Evolutionary conservation across 2,797 vertebrate species (phyloP).

Genomic region (Acanthornis magna): DNA sequence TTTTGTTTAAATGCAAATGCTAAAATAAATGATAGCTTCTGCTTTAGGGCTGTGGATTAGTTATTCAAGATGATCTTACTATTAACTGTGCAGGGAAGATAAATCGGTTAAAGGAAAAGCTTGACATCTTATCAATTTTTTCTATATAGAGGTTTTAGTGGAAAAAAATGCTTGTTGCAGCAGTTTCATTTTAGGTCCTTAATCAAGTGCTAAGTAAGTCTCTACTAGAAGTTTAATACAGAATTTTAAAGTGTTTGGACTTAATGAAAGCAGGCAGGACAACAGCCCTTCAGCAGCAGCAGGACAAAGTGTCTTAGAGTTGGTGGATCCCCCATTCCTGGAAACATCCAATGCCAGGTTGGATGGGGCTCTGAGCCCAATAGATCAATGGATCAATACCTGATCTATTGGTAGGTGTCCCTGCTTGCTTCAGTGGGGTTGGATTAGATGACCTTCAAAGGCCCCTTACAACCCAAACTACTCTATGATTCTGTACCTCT

Average conservation of each 20-base stretch:
- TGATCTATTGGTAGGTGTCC: background rate
- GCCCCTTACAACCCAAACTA: background rate
- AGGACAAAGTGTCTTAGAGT: background rate
- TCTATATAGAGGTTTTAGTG: conserved; percentile 34
- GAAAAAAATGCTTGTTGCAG: conserved; percentile 31
- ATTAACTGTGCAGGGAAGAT: conserved; percentile 41
- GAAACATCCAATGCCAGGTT: background rate
- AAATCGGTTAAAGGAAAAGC: conserved; percentile 30
- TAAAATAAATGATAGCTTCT: conserved; percentile 65
- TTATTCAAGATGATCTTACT: conserved; percentile 51
- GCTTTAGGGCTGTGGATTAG: background rate
- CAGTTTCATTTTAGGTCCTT: conserved; percentile 37
- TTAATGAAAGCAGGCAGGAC: background rate
- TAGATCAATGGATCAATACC: too few species aligned
- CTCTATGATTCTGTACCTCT: background rate
- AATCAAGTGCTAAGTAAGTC: background rate
- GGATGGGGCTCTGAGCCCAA: background rate
- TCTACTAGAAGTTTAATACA: background rate
- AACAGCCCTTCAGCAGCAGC: background rate
- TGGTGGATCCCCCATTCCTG: background rate
- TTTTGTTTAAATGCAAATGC: conserved; percentile 69
- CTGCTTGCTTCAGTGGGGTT: background rate
- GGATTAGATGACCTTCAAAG: background rate
- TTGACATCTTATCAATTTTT: conserved; percentile 62
- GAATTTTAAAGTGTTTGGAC: background rate